Evolutionary conservation across 2,888 invertebrate genomes (phyloP).

Genomic region (Bombyx huttoni): DNA sequence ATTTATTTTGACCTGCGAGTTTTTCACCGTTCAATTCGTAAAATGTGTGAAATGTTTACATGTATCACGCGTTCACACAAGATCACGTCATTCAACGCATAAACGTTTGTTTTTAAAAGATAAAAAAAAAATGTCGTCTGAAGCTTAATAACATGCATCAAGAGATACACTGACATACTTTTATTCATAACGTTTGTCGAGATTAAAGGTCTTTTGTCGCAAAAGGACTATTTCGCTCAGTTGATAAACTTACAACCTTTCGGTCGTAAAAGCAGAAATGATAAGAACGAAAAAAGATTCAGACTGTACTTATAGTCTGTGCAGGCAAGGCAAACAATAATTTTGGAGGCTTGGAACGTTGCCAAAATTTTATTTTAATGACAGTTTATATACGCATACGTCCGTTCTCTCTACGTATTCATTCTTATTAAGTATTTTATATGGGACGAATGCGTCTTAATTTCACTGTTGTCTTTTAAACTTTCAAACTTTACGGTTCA

Average conservation of each 20-base stretch:
- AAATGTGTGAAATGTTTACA: too few species aligned
- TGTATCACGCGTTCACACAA: too few species aligned
- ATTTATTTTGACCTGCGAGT: not conserved
- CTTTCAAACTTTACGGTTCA: not conserved
- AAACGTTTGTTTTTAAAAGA: conserved; percentile 3
- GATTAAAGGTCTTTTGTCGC: not conserved
- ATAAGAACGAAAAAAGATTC: conserved; percentile 28
- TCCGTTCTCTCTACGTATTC: conserved; percentile 35
- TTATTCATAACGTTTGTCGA: conserved; percentile 9
- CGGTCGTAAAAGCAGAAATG: conserved; percentile 16
- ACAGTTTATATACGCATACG: conserved; percentile 58
- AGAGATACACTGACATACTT: conserved; percentile 8
- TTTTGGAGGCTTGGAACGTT: conserved; percentile 46
- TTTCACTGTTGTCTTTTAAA: not conserved
- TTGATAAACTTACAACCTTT: conserved; percentile 5
- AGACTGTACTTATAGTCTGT: conserved; percentile 38
- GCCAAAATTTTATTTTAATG: conserved; percentile 70
- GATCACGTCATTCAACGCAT: not conserved
- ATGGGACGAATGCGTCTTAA: not conserved
- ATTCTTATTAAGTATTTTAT: conserved; percentile 18
- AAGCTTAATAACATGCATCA: conserved; percentile 9
- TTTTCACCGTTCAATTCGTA: too few species aligned
- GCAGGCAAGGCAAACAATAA: conserved; percentile 55
- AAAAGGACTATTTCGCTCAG: conserved; percentile 1
- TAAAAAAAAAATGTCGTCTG: conserved; percentile 6